Evolutionary conservation across 2,113 vertebrate species (phyloP).

Genomic region (Tachuris rubrigastra): DNA sequence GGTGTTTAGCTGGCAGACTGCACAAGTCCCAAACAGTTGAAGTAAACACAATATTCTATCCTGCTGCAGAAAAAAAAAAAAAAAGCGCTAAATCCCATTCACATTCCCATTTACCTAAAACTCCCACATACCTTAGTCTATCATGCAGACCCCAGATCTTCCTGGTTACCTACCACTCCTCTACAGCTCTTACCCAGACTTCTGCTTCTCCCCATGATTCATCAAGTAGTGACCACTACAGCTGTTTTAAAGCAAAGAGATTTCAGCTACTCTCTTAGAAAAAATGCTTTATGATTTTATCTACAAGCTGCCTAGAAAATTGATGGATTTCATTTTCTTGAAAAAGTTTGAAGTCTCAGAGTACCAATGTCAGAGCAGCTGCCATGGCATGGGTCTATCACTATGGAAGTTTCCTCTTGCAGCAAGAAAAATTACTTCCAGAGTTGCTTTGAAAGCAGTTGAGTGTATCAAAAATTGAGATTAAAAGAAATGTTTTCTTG

Average conservation of each 20-base stretch:
- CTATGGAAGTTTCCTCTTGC: background rate
- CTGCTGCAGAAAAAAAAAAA: background rate
- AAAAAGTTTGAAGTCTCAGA: background rate
- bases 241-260: background rate
- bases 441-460: background rate
- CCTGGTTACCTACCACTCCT: background rate
- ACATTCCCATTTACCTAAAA: background rate
- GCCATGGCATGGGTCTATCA: no score
- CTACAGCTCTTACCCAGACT: background rate
- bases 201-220: background rate
- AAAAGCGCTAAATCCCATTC: background rate
- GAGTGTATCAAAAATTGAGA: background rate
- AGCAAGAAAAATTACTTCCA: background rate
- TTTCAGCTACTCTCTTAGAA: background rate
- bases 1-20: accelerated
- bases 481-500: background rate
- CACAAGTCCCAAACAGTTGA: background rate
- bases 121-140: background rate
- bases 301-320: background rate
- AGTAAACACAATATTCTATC: background rate
- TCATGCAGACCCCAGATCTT: background rate
- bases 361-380: background rate
- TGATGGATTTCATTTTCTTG: background rate
- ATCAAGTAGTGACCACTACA: background rate
- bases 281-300: background rate